A percentile compares a stretch with the other conserved stretches of the same genome.
These are phyloP conservation scores for Leptobrachium leishanense DNA, from an alignment of 2,113 vertebrate species.

Conservation along the genomic window DNA sequence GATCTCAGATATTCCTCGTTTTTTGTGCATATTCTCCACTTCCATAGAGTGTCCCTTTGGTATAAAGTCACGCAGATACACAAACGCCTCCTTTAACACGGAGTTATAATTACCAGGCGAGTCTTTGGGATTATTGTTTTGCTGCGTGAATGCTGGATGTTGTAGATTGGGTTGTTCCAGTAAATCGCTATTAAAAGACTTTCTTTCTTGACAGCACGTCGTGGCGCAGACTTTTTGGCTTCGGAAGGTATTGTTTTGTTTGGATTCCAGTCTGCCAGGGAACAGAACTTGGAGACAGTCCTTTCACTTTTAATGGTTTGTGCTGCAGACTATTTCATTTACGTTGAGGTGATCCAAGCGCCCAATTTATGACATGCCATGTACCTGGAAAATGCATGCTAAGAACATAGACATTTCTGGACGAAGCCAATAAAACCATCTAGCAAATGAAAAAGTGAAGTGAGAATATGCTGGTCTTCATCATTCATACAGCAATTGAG, in stretches of 20 bases:
- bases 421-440: constrained; percentile 6
- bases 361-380: constrained; percentile 45
- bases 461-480: neutral
- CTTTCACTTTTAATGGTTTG: constrained; percentile 39
- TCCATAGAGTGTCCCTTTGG: neutral
- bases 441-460: constrained; percentile 7
- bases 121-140: constrained; percentile 32
- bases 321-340: constrained; percentile 39
- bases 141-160: constrained; percentile 7
- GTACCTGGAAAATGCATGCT: constrained; percentile 44
- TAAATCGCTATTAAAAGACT: constrained; percentile 42
- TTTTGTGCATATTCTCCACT: neutral
- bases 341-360: constrained; percentile 40
- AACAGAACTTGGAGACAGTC: constrained; percentile 42
- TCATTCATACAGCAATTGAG: no score
- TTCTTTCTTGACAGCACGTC: constrained; percentile 40
- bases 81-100: neutral
- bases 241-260: constrained; percentile 39
- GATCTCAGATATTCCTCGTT: neutral
- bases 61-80: constrained; percentile 23
- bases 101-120: constrained; percentile 20
- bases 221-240: constrained; percentile 44
- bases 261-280: constrained; percentile 38
- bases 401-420: constrained; percentile 33
- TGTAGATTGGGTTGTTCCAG: constrained; percentile 30